phyloP scores from a whole-genome alignment of 2,888 invertebrate genomes.

The Meiosimyza decipiens region DNA sequence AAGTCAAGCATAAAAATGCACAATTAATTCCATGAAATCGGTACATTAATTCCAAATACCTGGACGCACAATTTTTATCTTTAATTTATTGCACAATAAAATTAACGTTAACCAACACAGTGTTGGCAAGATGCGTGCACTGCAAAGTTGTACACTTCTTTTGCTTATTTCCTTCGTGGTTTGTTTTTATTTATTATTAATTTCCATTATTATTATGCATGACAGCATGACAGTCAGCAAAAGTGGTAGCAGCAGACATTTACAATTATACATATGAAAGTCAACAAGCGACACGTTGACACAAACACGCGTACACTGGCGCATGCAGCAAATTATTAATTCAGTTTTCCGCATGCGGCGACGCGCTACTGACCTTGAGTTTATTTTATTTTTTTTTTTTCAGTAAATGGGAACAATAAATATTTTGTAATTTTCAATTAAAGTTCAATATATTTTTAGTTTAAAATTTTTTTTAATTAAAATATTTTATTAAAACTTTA shows the following conservation, averaged over 20 bases:
- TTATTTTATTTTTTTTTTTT: background rate
- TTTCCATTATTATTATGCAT: background rate
- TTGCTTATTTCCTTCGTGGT: too few species aligned
- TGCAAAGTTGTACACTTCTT: too few species aligned
- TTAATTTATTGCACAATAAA: conserved; percentile 13
- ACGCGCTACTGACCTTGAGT: background rate
- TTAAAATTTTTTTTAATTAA: background rate
- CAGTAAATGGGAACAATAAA: background rate
- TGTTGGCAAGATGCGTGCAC: too few species aligned
- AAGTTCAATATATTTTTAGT: background rate
- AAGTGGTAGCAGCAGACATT: background rate
- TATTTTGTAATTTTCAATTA: background rate
- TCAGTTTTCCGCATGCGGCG: background rate
- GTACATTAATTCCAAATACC: too few species aligned
- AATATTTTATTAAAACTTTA: background rate
- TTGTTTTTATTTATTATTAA: too few species aligned
- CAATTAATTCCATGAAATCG: too few species aligned
- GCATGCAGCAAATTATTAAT: background rate
- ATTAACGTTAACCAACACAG: background rate
- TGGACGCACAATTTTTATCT: background rate
- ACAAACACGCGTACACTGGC: background rate
- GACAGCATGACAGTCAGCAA: background rate
- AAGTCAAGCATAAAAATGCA: too few species aligned
- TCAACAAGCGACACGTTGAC: background rate
- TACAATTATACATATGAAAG: background rate